A percentile compares a stretch with the other conserved stretches of the same genome.
Evolutionary conservation across 2,113 vertebrate genomes (phyloP).

Genomic region (Castor canadensis): DNA sequence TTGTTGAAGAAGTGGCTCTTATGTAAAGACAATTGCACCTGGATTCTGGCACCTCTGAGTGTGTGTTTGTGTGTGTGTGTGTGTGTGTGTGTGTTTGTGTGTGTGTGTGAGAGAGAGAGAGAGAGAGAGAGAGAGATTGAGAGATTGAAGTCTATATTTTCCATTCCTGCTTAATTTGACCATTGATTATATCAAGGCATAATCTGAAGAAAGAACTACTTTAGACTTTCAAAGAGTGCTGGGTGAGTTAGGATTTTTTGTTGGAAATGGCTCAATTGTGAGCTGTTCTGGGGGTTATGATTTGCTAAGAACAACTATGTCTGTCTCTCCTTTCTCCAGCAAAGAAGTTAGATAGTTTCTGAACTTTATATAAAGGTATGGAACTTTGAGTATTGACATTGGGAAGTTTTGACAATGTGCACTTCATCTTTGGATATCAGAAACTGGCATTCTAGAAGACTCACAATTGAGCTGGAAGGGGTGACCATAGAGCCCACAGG

Average conservation of each 20-base stretch:
- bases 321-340: background rate
- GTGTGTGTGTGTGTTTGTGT: background rate
- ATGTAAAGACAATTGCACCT: accelerated
- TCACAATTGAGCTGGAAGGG: background rate
- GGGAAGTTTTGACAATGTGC: background rate
- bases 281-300: background rate
- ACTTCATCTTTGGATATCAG: background rate
- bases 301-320: background rate
- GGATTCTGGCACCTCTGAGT: accelerated
- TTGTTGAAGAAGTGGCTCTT: background rate
- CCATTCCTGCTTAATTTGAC: background rate
- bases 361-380: background rate
- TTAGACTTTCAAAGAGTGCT: background rate
- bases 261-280: background rate
- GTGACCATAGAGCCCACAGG: background rate
- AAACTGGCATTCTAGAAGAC: background rate
- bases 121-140: no score
- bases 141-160: background rate
- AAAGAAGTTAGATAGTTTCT: background rate
- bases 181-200: background rate
- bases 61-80: accelerated
- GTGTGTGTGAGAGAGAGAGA: no score
- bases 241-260: background rate
- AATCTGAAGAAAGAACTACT: background rate
- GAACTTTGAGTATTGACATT: no score